Conservation (phyloP, 2,888 invertebrate genomes). For the Aporophyla nigra region DNA sequence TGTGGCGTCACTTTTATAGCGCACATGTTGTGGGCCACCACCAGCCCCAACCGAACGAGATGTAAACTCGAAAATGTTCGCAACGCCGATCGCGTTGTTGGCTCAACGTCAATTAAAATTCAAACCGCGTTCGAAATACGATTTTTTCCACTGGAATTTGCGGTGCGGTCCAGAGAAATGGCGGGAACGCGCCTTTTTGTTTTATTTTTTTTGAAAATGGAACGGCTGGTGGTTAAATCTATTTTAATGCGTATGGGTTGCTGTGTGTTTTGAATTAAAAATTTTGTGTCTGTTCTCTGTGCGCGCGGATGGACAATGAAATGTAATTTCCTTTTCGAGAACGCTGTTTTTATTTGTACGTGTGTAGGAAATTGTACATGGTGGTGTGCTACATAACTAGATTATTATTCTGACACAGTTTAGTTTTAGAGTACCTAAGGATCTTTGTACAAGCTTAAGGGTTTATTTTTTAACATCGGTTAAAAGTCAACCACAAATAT, state of each 20-base stretch:
- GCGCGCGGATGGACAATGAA: conserved; percentile 83
- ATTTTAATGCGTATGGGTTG: conserved; percentile 90
- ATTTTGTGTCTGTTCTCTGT: conserved; percentile 78
- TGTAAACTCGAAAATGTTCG: conserved; percentile 86
- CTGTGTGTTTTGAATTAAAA: conserved; percentile 90
- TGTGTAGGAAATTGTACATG: conserved; percentile 59
- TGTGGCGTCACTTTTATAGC: conserved; percentile 81
- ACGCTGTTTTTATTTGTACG: conserved; percentile 61
- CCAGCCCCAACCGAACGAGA: conserved; percentile 76
- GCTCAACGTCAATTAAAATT: conserved; percentile 91
- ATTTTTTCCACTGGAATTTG: conserved; percentile 91
- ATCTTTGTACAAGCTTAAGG: not conserved
- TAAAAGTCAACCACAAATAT: not conserved
- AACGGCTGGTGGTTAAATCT: conserved; percentile 90
- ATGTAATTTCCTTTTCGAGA: conserved; percentile 87
- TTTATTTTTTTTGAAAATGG: conserved; percentile 89
- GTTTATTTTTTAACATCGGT: not conserved
- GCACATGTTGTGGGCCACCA: conserved; percentile 79
- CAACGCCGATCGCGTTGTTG: conserved; percentile 79
- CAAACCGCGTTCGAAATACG: conserved; percentile 91
- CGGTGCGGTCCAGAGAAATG: conserved; percentile 88
- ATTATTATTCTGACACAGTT: conserved; percentile 26
- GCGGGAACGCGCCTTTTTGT: conserved; percentile 89
- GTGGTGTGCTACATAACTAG: conserved; percentile 26
- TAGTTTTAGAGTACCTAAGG: not conserved